Evolutionary conservation across 2,113 vertebrate genomes (phyloP), one percentile per base, ranked within the genome.

Genomic region (Excalfactoria chinensis): DNA sequence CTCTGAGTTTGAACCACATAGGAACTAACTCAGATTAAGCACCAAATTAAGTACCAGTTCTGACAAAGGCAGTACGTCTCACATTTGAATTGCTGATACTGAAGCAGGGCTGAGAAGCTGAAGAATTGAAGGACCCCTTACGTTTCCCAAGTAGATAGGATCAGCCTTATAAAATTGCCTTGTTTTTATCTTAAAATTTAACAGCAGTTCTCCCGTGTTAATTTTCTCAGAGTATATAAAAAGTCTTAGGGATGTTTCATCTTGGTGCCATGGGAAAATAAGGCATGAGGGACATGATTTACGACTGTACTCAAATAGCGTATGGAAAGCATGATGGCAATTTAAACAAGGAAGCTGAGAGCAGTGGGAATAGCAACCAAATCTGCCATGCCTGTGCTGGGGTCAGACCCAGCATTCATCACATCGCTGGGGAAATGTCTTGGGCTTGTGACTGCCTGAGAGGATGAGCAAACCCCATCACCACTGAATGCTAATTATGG

Each of bases 321-420:
- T 18, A 15, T 17, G 44, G 66, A 56, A 92, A 64, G 56, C 43
- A 53, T 2, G 1, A 15, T 1, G 15, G 41, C 9, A 70, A 16
- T 88, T 82, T 74, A 78, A 79, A 51, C 17, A 34, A 67, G 28
- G n/a, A 58, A 82, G 44, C 7, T 0, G 3, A 62, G 35, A 35
- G 18, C 30, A 44, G 28, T 3, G 34, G 44, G 55, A 88, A 70
- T 5, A 58, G 51, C 2, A 67, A 58, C 22, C 46, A 66, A 32
- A 66, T 67, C 66, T 4, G 2, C 26, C 9, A 20, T 26, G 8
- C 9, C 17, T 1, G 0, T 1, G 0, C 5, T 71, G 30, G 49
- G 67, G 12, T 55, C 66, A 69, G 40, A 56, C 22, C 10, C 79
- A 78, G 55, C 10, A 22, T 30, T 71, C 22, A 48, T 30, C 53